Conservation (phyloP, 92 coral and sea anemone species). For the Meandrina meandrites region DNA sequence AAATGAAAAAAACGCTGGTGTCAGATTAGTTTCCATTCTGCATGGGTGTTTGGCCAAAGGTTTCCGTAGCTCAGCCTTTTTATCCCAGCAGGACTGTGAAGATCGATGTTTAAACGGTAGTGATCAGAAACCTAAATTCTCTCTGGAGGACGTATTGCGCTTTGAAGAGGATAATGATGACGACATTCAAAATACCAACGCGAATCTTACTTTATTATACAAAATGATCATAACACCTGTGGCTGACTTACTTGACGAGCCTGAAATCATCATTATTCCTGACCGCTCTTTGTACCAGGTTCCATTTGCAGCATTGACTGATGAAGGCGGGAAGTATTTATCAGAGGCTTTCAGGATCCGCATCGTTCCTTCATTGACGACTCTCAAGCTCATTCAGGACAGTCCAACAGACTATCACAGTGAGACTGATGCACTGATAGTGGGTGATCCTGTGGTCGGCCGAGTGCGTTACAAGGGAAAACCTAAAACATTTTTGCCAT, state of each 20-base stretch:
- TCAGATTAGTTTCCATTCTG: not conserved
- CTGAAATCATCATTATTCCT: not conserved
- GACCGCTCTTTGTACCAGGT: not conserved
- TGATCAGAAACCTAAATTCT: not conserved
- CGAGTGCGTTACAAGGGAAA: not conserved
- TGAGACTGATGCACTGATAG: conserved; percentile 13
- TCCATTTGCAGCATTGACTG: not conserved
- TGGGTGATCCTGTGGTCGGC: conserved; percentile 4
- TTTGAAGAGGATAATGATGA: too few relatives aligned
- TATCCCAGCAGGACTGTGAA: not conserved
- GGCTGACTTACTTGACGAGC: not conserved
- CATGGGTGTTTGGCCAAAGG: not conserved
- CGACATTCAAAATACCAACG: too few relatives aligned
- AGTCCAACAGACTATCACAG: too few relatives aligned
- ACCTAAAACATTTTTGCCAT: not conserved
- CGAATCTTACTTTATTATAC: not conserved
- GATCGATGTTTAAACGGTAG: not conserved
- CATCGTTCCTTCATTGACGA: not conserved
- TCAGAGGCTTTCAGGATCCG: not conserved
- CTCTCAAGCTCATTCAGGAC: not conserved
- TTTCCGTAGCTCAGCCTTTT: not conserved
- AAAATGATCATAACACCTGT: not conserved
- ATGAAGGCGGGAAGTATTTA: not conserved
- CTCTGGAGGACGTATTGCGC: not conserved
- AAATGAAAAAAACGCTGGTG: too few relatives aligned